Base-by-base conservation (phyloP, 2,113 vertebrate genomes). In the Symphodus melops region DNA sequence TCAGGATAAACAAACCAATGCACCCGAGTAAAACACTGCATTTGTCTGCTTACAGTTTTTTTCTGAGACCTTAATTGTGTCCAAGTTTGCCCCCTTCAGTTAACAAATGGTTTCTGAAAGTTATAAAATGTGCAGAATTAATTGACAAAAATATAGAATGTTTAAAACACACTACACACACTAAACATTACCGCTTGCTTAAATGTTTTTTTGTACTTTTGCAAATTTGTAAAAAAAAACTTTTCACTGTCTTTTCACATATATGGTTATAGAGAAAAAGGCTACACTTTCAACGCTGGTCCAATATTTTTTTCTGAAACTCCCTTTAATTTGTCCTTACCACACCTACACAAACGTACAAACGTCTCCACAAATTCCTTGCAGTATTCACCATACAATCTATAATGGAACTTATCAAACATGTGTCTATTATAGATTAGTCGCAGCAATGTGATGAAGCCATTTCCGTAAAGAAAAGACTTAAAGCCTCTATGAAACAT, bases 401-500 rank as follows among this genome's bases (percentile, higher is more conserved):
- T 75, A 75, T 77, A 53, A 63, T 81, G 41, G 60, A 55, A 41
- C 68, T 44, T 77, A 60, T 86, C 76, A 72, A 44, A 53, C 78
- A 74, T 33, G 66, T 72, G 60, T 62, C 56, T 70, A 71, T 77
- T 79, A 62, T 54, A 83, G 68, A 84, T 90, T 83, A 83, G 78
- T 87, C 84, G 79, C 75, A 90, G 65, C 84, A 89, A 88, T 79
- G 48, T 61, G 86, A 87, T 81, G 74, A 88, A 89, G 60, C 66
- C 72, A 85, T 85, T 80, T 83, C 68, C 81, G 72, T 87, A 79
- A 88, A 88, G 74, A 91, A 91, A 89, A 81, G 86, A 88, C 80
- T 90, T 88, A 89, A 86, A 91, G 86, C 86, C 78, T 86, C 55
- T 79, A 79, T 68, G 28, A 83, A 88, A 83, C 88, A 89, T 91